These are phyloP conservation scores for Brotula barbata DNA, from an alignment of 2,797 vertebrate genomes.

Conservation along the genomic window DNA sequence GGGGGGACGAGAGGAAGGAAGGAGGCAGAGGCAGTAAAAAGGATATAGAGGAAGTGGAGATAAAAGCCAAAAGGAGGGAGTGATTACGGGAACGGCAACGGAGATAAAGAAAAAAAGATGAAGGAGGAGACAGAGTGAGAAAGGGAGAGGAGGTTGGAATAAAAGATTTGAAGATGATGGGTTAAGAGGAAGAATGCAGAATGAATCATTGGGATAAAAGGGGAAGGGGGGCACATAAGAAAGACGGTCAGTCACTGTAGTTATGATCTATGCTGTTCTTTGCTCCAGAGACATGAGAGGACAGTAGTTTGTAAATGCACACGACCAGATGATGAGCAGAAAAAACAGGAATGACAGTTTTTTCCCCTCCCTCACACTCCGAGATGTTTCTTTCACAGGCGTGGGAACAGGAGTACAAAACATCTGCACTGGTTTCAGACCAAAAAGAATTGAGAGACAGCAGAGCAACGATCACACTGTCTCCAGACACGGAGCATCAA, in stretches of 20 bases:
- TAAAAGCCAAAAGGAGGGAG: conserved; percentile 73
- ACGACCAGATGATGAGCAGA: conserved; percentile 23
- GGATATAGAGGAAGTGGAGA: conserved; percentile 78
- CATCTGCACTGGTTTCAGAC: conserved; percentile 50
- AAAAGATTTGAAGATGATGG: conserved; percentile 64
- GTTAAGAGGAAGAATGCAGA: conserved; percentile 33
- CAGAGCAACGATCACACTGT: neutral
- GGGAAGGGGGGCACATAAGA: conserved; percentile 14
- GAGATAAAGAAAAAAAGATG: conserved; percentile 61
- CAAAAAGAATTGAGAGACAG: conserved; percentile 16
- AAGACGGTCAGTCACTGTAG: conserved; percentile 26
- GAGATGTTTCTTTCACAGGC: conserved; percentile 34
- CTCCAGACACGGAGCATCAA: neutral
- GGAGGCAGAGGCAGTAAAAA: conserved; percentile 70
- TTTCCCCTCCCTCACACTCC: conserved; percentile 10
- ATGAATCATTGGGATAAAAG: conserved; percentile 32
- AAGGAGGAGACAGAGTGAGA: conserved; percentile 53
- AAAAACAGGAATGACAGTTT: conserved; percentile 28
- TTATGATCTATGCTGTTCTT: conserved; percentile 36
- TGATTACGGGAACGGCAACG: conserved; percentile 67
- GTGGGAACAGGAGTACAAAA: conserved; percentile 56
- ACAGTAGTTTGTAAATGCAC: conserved; percentile 33
- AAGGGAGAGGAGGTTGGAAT: conserved; percentile 54
- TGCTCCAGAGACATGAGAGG: conserved; percentile 40
- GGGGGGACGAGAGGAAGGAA: conserved; percentile 51